phyloP scores from a whole-genome alignment of 2,113 vertebrate genomes.

The Alouatta palliata region DNA sequence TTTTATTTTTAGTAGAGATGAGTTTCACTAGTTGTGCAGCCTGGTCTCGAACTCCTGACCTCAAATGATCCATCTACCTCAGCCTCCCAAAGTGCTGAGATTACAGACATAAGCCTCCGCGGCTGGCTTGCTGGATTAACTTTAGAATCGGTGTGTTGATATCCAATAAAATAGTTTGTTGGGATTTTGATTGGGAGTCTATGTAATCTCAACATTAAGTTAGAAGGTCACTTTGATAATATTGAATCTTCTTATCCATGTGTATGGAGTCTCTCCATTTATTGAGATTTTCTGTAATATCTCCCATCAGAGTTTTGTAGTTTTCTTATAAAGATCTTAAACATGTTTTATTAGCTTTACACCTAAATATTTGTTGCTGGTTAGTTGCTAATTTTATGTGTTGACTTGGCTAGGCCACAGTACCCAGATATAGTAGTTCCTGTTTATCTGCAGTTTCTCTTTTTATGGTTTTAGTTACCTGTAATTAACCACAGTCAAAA shows the following conservation, averaged over 20 bases:
- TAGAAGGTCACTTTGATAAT: background rate
- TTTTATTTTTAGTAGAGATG: no score
- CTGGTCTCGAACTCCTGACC: no score
- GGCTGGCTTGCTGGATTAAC: background rate
- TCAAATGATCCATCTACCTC: no score
- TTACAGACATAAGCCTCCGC: no score
- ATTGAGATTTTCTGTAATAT: background rate
- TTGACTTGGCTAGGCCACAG: background rate
- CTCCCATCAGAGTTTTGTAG: background rate
- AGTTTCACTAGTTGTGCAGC: no score
- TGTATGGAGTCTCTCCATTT: background rate
- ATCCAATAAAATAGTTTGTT: background rate
- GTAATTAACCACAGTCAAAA: background rate
- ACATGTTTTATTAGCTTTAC: background rate
- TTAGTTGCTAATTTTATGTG: background rate
- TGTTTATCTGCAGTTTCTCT: background rate
- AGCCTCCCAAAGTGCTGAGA: no score
- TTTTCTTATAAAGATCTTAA: background rate
- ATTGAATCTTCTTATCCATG: background rate
- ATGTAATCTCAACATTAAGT: background rate
- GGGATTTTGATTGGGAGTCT: background rate
- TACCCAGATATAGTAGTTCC: background rate
- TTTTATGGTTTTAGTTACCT: background rate
- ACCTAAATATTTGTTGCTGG: background rate
- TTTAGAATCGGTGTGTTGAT: background rate